Evolutionary conservation across 1,140 invertebrate species (phyloP), one percentile per base, ranked within the genome.

Genomic region (Drosophila persimilis): DNA sequence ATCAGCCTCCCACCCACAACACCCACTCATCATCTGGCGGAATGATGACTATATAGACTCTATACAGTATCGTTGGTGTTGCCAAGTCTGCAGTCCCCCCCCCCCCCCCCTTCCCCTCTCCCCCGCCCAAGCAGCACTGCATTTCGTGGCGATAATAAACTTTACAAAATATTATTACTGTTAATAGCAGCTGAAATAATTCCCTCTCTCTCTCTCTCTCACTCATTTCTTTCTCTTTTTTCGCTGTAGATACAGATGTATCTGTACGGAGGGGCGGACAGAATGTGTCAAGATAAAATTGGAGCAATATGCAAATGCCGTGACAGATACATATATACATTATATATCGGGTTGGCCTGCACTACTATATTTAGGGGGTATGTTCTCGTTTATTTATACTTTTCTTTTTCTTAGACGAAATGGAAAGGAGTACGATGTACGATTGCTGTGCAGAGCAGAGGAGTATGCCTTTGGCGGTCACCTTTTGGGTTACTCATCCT

Each of bases 261-360:
- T 26, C 17, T 53, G 31, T 26, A 8, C 22, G 46, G 46, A 62
- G 43, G 48, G 66, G 64, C 61, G 61, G 22, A 43, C 24, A 9
- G 63, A 73, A 56, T 73, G 73, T 65, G 46, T 60, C 64, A 76
- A 75, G 79, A 83, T 71, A 83, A 84, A 83, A 84, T 84, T 83
- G 80, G 75, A 84, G 81, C 80, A 84, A 83, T 83, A 78, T 83
- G 71, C 71, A 75, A 80, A 79, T 62, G 75, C 72, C 75, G 60
- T 43, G 74, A 43, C 76, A 69, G 76, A 69, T 69, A 78, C 78
- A 73, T 59, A 62, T 44, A 13, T 58, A 20, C 26, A 39, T 24
- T 48, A 60, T 53, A 29, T 53, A 46, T 58, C 6, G 29, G 29
- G 1, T 20, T 26, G 24, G 24, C 24, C 11, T 1, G 31, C 3